Conservation (phyloP, 2,797 vertebrate genomes). For the Synanceia verrucosa region DNA sequence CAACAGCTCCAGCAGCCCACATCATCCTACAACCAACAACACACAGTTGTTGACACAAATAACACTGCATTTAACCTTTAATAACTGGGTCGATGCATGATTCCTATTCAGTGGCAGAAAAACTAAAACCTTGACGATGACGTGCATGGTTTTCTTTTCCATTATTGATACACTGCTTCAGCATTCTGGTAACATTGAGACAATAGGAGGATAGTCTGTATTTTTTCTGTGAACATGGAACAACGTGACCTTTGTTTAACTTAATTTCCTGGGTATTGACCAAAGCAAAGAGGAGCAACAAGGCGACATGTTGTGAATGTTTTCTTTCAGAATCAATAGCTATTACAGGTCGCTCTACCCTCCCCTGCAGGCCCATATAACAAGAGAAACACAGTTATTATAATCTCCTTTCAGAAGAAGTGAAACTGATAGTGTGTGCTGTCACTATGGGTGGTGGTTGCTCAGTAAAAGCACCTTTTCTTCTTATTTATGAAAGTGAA, state of each 20-base stretch:
- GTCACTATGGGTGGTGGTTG: neutral
- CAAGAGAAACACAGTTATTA: conserved; percentile 1
- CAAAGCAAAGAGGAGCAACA: conserved; percentile 21
- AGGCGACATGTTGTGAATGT: conserved; percentile 22
- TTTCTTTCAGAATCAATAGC: conserved; percentile 41
- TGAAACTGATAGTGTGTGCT: neutral
- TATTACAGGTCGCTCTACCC: conserved; percentile 1
- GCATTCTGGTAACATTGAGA: neutral
- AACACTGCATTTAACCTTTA: neutral
- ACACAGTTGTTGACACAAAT: neutral
- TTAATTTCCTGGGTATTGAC: conserved; percentile 34
- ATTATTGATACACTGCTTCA: neutral
- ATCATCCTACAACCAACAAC: conserved; percentile 87
- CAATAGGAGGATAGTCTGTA: neutral
- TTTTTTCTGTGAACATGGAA: neutral
- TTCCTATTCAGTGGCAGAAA: neutral
- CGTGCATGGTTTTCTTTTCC: neutral
- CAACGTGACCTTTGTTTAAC: conserved; percentile 44
- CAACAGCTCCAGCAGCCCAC: conserved; percentile 93
- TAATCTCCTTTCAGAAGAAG: conserved; percentile 12
- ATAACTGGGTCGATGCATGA: neutral
- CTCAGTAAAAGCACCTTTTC: neutral
- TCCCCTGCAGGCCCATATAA: conserved; percentile 6
- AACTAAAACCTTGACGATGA: neutral
- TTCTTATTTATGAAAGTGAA: neutral